Conservation (phyloP, 2,888 invertebrate species). For the Colostygia pectinataria region DNA sequence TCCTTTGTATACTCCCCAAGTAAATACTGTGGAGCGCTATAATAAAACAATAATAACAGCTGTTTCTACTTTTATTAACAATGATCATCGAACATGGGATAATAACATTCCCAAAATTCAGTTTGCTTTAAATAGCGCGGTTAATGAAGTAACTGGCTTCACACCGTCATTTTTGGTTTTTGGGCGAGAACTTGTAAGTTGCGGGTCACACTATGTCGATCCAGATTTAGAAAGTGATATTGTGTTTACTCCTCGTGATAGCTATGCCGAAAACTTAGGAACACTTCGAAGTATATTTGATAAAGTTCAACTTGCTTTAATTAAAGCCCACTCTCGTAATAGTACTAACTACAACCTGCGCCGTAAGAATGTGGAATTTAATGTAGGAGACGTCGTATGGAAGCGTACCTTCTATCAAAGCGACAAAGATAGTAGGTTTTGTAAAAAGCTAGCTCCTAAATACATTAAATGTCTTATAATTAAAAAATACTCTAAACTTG, state of each 20-base stretch:
- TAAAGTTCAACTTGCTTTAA: neutral
- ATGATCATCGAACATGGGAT: neutral
- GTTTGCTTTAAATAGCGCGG: neutral
- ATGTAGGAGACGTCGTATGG: too few species aligned
- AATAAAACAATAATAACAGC: neutral
- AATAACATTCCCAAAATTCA: neutral
- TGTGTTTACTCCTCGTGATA: neutral
- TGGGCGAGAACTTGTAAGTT: neutral
- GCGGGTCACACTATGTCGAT: neutral
- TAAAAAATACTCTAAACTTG: too few species aligned
- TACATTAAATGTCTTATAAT: too few species aligned
- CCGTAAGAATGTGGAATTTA: too few species aligned
- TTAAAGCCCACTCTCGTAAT: too few species aligned
- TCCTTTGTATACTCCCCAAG: neutral
- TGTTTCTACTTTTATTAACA: neutral
- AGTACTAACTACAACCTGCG: too few species aligned
- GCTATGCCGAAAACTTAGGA: neutral
- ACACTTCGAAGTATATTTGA: neutral
- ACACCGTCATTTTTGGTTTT: neutral
- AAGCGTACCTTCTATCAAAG: too few species aligned
- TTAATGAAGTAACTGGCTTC: neutral
- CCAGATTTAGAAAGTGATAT: neutral
- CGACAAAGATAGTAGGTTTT: too few species aligned
- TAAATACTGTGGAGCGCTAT: neutral
- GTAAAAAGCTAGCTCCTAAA: too few species aligned